Evolutionary conservation across 2,113 vertebrate species (phyloP).

Genomic region (Mastomys coucha): DNA sequence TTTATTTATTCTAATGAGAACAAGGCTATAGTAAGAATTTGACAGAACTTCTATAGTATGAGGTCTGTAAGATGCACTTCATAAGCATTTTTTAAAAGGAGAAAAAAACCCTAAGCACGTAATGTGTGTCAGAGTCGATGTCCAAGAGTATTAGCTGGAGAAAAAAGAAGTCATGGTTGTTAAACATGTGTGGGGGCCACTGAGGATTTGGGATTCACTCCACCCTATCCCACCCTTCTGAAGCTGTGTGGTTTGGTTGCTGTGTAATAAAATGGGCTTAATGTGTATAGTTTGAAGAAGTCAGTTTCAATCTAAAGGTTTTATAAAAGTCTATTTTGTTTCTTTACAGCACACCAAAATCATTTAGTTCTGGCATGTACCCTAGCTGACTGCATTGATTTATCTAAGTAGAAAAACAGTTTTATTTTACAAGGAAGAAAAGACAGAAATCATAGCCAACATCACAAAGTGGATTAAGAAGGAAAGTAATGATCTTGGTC

Average conservation of each 20-base stretch:
- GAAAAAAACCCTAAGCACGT: neutral
- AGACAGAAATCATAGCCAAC: conserved; percentile 47
- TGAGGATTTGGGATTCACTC: conserved; percentile 6
- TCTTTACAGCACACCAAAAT: conserved; percentile 64
- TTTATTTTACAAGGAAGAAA: conserved; percentile 65
- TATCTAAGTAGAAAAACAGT: conserved; percentile 68
- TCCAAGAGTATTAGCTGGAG: conserved; percentile 56
- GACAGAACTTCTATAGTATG: neutral
- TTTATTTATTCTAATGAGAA: conserved; percentile 48
- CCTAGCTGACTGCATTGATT: conserved; percentile 54
- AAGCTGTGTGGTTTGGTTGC: conserved; percentile 34
- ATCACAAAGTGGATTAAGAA: conserved; percentile 51
- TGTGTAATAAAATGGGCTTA: conserved; percentile 59
- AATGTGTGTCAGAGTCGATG: conserved; percentile 29
- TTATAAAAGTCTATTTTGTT: conserved; percentile 69
- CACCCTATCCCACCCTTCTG: neutral
- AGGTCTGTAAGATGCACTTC: neutral
- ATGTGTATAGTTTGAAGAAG: conserved; percentile 54
- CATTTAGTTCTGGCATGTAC: conserved; percentile 63
- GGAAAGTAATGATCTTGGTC: conserved; percentile 3
- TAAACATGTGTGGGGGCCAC: conserved; percentile 5
- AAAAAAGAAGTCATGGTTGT: neutral
- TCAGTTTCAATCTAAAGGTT: conserved; percentile 62
- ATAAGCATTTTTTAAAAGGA: neutral
- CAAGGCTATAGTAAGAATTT: neutral